phyloP scores from a whole-genome alignment of 2,797 vertebrate genomes.

The Esox masquinongy region DNA sequence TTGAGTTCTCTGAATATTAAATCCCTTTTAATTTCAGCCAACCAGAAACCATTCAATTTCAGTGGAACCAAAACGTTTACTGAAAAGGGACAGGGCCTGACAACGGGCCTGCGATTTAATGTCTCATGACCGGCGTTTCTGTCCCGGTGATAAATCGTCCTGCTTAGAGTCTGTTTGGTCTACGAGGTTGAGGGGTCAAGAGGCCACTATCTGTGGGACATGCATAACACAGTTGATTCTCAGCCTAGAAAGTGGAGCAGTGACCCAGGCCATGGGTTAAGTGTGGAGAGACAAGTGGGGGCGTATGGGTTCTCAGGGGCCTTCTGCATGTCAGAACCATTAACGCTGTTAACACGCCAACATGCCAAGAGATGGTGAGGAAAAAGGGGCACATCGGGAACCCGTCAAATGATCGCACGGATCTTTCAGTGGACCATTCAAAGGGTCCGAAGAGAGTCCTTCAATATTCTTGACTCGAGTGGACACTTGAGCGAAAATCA shows the following conservation, averaged over 20 bases:
- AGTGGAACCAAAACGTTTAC: slow-evolving; percentile 15
- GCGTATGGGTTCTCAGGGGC: background rate
- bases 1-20: background rate
- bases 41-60: background rate
- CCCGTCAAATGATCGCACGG: too few species aligned
- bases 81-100: slow-evolving; percentile 5
- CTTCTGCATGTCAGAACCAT: too few species aligned
- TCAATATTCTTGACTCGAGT: too few species aligned
- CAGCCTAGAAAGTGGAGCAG: slow-evolving; percentile 7
- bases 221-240: slow-evolving; percentile 39
- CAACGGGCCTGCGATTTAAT: slow-evolving; percentile 11
- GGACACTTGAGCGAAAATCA: too few species aligned
- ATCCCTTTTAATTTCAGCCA: slow-evolving; percentile 2
- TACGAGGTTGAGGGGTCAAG: slow-evolving; percentile 39
- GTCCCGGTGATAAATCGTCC: slow-evolving; percentile 42
- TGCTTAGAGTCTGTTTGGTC: slow-evolving; percentile 52
- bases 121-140: slow-evolving; percentile 8
- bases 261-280: slow-evolving; percentile 30
- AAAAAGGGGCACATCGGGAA: too few species aligned
- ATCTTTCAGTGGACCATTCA: too few species aligned
- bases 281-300: background rate
- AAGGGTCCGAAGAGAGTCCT: too few species aligned
- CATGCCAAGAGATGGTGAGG: too few species aligned
- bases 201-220: slow-evolving; percentile 43
- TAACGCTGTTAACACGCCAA: too few species aligned